These are phyloP conservation scores for Ceraclea dissimilis DNA, from an alignment of 2,888 invertebrate genomes.

Conservation along the genomic window DNA sequence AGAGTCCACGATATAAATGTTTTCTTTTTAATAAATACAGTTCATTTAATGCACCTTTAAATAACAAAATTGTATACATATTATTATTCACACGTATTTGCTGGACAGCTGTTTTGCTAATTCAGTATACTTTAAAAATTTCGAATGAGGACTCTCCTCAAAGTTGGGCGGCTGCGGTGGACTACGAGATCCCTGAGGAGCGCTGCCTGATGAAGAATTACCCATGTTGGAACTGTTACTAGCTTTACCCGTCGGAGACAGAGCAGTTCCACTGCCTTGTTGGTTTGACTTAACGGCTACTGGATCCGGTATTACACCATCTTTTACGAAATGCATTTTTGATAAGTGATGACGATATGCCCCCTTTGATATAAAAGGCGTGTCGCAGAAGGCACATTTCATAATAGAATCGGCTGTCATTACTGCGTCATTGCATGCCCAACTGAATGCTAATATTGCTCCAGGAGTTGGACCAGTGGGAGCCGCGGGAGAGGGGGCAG, in stretches of 20 bases:
- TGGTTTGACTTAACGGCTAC: conserved; percentile 52
- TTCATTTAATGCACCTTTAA: conserved; percentile 11
- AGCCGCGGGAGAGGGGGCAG: conserved; percentile 40
- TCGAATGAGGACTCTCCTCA: conserved; percentile 92
- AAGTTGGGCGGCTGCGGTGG: conserved; percentile 53
- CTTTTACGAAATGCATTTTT: conserved; percentile 92
- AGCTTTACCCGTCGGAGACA: conserved; percentile 42
- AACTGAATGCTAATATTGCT: conserved; percentile 83
- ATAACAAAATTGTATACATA: conserved; percentile 23
- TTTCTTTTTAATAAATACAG: conserved; percentile 3
- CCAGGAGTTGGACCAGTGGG: conserved; percentile 64
- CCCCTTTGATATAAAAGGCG: conserved; percentile 93
- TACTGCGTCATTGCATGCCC: conserved; percentile 91
- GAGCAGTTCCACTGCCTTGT: conserved; percentile 34
- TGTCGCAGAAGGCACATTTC: conserved; percentile 93
- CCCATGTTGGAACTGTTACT: conserved; percentile 28
- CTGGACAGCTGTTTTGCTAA: conserved; percentile 96
- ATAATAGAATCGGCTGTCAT: conserved; percentile 81
- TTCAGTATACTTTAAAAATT: conserved; percentile 97
- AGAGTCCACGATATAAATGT: background rate
- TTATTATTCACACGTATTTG: conserved; percentile 74
- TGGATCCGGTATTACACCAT: conserved; percentile 76
- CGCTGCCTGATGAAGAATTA: conserved; percentile 31
- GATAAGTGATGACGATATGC: conserved; percentile 94
- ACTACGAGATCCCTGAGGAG: conserved; percentile 51